Base-by-base conservation (phyloP, 2,888 invertebrate species). In the Brenthis hecate region DNA sequence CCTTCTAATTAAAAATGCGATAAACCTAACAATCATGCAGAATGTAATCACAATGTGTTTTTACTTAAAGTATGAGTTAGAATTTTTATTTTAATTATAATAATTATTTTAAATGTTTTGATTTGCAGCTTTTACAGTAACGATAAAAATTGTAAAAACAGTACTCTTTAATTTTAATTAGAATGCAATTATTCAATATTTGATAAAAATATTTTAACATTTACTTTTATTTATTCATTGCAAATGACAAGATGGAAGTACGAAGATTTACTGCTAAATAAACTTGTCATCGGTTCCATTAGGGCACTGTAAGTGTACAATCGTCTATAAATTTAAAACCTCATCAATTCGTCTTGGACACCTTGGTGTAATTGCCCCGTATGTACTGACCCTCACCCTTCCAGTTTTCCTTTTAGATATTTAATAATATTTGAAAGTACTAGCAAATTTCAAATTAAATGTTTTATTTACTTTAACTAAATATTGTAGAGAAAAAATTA, bases 391-490 rank as follows among this genome's bases (percentile, higher is more conserved):
- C 80, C 86, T 86, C 87, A 85, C 89, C 89, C 91, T 89, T 92
- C 91, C 90, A 89, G 91, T 73, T 82, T 76, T 82, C 84, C 85
- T 92, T 92, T 91, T 87, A 90, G 91, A 92, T 92, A 88, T 85
- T 88, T 92, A 36, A 2, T 13, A 62, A 51, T 62, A 62, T 36
- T 53, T 53, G 13, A 19, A 43, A 53, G 16, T n/a, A n/a, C 16
- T 53, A 53, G 51, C 2, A 53, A 14, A n/a, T 16, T 14, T n/a
- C 28, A 51, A n/a, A n/a, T 51, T 3, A 8, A 51, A 51, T 16
- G 51, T 51, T 51, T n/a, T 6, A 51, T 51, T 51, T n/a, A 14
- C n/a, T 51, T 13, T 43, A 3, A 43, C 36, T 43, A 19, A 57
- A 3, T 54, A 54, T 16, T 54, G 2, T 23, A 16, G 3, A n/a